Base-by-base conservation (phyloP, 2,113 vertebrate species). In the Elachura formosa region DNA sequence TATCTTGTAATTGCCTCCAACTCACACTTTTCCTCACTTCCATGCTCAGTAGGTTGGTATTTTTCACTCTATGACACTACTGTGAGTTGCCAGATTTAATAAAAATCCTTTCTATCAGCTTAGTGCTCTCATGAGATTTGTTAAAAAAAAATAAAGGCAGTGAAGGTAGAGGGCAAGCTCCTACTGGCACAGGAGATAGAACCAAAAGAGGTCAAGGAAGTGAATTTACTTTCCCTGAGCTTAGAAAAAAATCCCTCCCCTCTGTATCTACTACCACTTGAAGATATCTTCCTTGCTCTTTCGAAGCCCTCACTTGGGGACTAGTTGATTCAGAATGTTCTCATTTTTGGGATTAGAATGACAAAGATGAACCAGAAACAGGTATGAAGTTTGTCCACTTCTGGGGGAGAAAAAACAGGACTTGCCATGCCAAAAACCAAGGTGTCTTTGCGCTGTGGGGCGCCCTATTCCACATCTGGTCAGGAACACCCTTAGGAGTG, bases 41-140 rank as follows among this genome's bases (percentile, higher is more conserved):
- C 21, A 17, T 54, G 73, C 45, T 86, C 40, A 59, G 46, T 29
- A 74, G 67, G 36, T 43, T 73, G 59, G 45, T 62, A 69, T 77
- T 92, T 95, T 94, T 90, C 51, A 40, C 45, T 92, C 46, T 62
- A 43, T 17, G 55, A 58, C 55, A 76, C 72, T 58, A 33, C 49
- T 54, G 5, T 36, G 67, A 77, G 26, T 74, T 94, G 38, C 55
- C 56, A 94, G 72, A 71, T 94, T 77, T 76, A 80, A 88, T 77
- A 94, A 83, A 94, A 88, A 62, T 69, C 38, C 51, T 66, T 90
- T 91, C 63, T 80, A 38, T 90, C 92, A 79, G 63, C 36, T 76
- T 81, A 90, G 59, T 92, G 58, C 41, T 83, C 59, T 79, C 62
- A 36, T 58, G 90, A 85, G 85, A 24, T 56, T 93, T 82, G 23